Evolutionary conservation across 2,113 vertebrate species (phyloP).

Genomic region (Notothenia rossii): DNA sequence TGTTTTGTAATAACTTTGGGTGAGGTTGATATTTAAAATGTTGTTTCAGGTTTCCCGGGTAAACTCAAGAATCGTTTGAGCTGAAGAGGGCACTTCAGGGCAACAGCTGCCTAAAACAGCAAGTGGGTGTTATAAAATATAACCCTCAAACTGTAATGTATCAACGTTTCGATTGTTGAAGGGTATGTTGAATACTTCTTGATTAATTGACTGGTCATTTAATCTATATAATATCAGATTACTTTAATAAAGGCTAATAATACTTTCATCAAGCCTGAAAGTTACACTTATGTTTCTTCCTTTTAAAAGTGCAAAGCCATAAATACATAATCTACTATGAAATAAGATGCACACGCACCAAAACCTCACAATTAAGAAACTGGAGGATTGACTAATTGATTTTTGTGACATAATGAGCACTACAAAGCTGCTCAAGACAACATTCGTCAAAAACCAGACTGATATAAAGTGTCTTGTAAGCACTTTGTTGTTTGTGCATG

Average conservation of each 20-base stretch:
- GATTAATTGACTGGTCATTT: not conserved
- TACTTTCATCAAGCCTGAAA: not conserved
- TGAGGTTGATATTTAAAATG: slow-evolving; percentile 9
- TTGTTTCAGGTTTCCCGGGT: not conserved
- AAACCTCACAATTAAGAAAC: not conserved
- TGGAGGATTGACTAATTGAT: not conserved
- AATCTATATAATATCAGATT: not conserved
- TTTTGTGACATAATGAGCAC: too few species aligned
- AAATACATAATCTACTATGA: not conserved
- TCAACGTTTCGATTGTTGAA: not conserved
- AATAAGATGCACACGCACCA: not conserved
- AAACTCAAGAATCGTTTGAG: not conserved
- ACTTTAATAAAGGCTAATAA: not conserved
- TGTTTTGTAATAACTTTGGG: slow-evolving; percentile 10
- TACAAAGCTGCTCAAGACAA: not conserved
- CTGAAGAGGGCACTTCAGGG: not conserved
- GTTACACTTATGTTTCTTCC: not conserved
- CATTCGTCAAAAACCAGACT: not conserved
- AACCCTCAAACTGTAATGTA: not conserved
- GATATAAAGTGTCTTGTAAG: not conserved
- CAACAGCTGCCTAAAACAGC: not conserved
- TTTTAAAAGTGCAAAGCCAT: not conserved
- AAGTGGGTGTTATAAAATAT: not conserved
- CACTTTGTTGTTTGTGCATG: not conserved
- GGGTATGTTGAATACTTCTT: not conserved